These are phyloP conservation scores for Drosophila biarmipes DNA, from an alignment of 1,140 invertebrate genomes.

Conservation along the genomic window DNA sequence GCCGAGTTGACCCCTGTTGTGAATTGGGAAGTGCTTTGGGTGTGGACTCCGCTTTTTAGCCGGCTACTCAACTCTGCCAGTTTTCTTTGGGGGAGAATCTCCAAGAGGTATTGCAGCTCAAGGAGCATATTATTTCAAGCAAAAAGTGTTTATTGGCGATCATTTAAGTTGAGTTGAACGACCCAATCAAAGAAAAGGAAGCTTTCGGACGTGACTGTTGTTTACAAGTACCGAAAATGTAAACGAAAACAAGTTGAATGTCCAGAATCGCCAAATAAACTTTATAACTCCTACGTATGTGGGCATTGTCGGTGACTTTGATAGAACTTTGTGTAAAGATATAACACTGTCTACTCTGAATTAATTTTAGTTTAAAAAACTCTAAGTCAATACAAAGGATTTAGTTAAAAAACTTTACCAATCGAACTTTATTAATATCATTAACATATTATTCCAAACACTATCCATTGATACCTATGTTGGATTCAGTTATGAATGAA, in stretches of 20 bases:
- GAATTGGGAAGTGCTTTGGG: conserved; percentile 9
- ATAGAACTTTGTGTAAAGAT: no score
- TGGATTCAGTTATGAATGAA: neutral
- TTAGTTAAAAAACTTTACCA: no score
- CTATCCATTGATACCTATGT: neutral
- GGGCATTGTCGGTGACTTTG: no score
- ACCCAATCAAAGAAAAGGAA: conserved; percentile 19
- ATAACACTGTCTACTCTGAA: no score
- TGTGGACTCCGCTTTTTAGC: conserved; percentile 41
- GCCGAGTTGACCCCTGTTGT: conserved; percentile 61
- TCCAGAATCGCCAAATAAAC: conserved; percentile 40
- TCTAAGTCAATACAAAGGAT: no score
- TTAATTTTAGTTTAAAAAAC: no score
- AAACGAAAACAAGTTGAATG: conserved; percentile 24
- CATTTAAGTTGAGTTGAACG: conserved; percentile 46
- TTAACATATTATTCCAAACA: no score
- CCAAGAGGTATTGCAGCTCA: conserved; percentile 6
- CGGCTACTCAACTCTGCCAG: conserved; percentile 37
- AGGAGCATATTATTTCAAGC: conserved; percentile 34
- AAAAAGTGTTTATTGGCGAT: conserved; percentile 38
- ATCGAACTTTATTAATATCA: no score
- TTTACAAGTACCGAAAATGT: conserved; percentile 35
- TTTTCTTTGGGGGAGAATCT: conserved; percentile 40
- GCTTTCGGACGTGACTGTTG: conserved; percentile 42
- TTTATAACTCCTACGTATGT: neutral